phyloP scores from a whole-genome alignment of 2,113 vertebrate species.

The Psettodes erumei region DNA sequence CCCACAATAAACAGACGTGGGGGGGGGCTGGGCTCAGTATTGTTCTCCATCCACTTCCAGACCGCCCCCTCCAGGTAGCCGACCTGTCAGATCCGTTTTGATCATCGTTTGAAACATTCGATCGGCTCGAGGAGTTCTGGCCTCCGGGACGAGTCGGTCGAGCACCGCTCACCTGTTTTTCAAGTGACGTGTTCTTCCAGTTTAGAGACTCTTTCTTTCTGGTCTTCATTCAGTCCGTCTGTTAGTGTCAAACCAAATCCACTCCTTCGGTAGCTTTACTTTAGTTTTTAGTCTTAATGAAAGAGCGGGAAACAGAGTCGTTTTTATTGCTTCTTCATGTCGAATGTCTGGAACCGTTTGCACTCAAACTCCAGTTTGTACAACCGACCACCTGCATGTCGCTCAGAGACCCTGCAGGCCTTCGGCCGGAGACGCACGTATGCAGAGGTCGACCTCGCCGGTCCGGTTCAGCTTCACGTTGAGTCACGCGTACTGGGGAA shows the following conservation, averaged over 20 bases:
- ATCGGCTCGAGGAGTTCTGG: constrained; percentile 5
- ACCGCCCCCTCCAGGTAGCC: constrained; percentile 33
- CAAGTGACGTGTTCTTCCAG: constrained; percentile 65
- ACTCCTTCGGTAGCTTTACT: constrained; percentile 69
- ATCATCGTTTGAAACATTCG: constrained; percentile 17
- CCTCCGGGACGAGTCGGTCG: constrained; percentile 3
- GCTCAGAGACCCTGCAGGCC: constrained; percentile 57
- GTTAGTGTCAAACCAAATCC: constrained; percentile 66
- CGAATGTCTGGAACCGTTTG: constrained; percentile 73
- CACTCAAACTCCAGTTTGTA: constrained; percentile 64
- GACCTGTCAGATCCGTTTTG: no score
- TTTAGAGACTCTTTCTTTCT: constrained; percentile 47
- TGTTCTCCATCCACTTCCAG: constrained; percentile 19
- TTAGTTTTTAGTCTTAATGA: constrained; percentile 56
- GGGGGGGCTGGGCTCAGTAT: neutral
- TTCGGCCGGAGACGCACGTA: constrained; percentile 38
- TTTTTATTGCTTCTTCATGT: constrained; percentile 50
- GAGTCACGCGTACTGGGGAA: no score
- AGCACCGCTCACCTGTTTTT: constrained; percentile 6
- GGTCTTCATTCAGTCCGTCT: constrained; percentile 44
- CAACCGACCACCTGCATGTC: constrained; percentile 65
- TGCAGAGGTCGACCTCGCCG: constrained; percentile 30
- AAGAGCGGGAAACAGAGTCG: constrained; percentile 42
- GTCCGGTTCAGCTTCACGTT: no score
- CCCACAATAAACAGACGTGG: constrained; percentile 9